Evolutionary conservation across 2,113 vertebrate species (phyloP), one percentile per base, ranked within the genome.

Genomic region (Tachycineta bicolor): DNA sequence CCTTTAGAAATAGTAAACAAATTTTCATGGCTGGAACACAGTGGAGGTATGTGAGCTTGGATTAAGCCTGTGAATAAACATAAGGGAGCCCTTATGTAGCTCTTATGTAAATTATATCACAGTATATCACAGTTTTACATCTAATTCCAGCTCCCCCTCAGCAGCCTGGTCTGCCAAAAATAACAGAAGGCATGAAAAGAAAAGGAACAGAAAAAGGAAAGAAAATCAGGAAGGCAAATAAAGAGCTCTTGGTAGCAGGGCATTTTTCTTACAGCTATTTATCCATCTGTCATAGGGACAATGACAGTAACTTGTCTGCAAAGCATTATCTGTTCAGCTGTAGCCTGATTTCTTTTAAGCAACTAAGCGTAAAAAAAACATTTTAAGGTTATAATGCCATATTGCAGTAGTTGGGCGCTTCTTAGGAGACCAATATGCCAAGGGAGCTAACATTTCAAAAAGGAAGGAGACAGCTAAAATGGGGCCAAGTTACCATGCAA

Each of bases 1-100:
- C 80, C 94, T 97, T 98, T 96, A 96, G 96, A 97, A 98, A 97
- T 91, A 94, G 97, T 96, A 98, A 97, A 97, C 94, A 97, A 91
- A 95, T 94, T 95, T 96, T 97, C 91, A 97, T 97, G 94, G 97
- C 96, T 98, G 95, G 92, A 98, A 97, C 94, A 97, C 96, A 97
- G 97, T 97, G 94, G 95, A 95, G 94, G 85, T 95, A 95, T 97
- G 94, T 94, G 87, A 97, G 96, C 90, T 97, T 97, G 95, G 93
- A 96, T 95, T 96, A 97, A 97, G 96, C 92, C 96, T 96, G 93
- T 97, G 96, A 97, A 97, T 97, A 97, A 98, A 97, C 94, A 97
- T 96, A 98, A 97, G 96, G 93, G 79, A 97, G 95, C 74, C 87
- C 85, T 98, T 97, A 95, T 96, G 95, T 70, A 95, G 85, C 93